Evolutionary conservation across 2,888 invertebrate genomes (phyloP).

Genomic region (Crioceris asparagi): DNA sequence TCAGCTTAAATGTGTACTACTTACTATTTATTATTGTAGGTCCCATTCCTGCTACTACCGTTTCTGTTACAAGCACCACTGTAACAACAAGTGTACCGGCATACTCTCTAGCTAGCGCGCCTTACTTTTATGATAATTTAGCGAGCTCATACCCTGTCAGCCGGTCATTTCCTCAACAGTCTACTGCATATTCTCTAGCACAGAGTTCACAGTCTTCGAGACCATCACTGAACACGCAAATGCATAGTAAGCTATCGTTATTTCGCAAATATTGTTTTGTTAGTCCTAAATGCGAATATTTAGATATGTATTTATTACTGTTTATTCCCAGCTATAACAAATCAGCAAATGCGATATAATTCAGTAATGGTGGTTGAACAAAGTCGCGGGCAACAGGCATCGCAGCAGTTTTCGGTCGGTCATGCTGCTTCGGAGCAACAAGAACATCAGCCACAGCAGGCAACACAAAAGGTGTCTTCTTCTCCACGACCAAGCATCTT

Average conservation of each 20-base stretch:
- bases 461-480: conserved; percentile 30
- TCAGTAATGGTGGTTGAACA: conserved; percentile 39
- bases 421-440: conserved; percentile 9
- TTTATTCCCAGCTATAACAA: too few relatives aligned
- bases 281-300: too few relatives aligned
- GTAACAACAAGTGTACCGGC: conserved; percentile 31
- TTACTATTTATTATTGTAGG: conserved; percentile 18
- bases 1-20: background rate
- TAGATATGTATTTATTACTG: too few relatives aligned
- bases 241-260: conserved; percentile 30
- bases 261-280: too few relatives aligned
- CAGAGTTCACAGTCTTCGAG: conserved; percentile 26
- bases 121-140: conserved; percentile 35
- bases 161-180: conserved; percentile 28
- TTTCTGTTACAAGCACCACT: conserved; percentile 24
- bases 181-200: conserved; percentile 27
- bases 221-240: conserved; percentile 27
- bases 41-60: conserved; percentile 21
- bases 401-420: background rate
- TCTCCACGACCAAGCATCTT: conserved; percentile 75
- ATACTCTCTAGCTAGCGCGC: conserved; percentile 31
- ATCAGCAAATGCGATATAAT: conserved; percentile 35
- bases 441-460: conserved; percentile 12
- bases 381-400: background rate
- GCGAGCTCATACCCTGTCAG: conserved; percentile 29